Evolutionary conservation across 2,113 vertebrate genomes (phyloP), one percentile per base, ranked within the genome.

Genomic region (Oreochromis spilurus): DNA sequence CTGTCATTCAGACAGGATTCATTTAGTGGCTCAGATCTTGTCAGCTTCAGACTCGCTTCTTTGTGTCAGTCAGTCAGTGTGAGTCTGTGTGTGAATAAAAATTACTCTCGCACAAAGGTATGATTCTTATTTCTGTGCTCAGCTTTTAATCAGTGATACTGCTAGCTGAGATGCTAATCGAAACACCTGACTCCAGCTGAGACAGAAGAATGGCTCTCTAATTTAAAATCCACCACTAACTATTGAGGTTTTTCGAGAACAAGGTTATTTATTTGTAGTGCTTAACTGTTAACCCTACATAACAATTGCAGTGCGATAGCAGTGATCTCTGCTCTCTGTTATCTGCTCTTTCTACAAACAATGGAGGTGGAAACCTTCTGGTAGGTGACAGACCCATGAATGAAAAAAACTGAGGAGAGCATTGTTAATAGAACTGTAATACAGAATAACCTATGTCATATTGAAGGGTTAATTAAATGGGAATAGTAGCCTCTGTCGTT

Each of bases 1-100:
- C 80, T 82, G 78, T 84, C 85, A 91, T 88, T 86, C 88, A 92
- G 91, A 89, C 91, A 91, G 90, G 78, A 94, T 92, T 90, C 29
- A 90, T 92, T 90, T 89, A 54, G 77, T 31, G 79, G 72, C 92
- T 93, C 78, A 87, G 91, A 93, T 92, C 88, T 84, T 88, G 55
- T 93, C 88, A 70, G 86, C 87, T 87, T 72, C 24, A 83, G 84
- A 75, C 84, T 75, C 10, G 1, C 57, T 89, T 67, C 67, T 89
- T 85, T 72, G 29, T 89, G 79, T 84, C 81, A 79, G 78, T 62
- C 57, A 55, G 26, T 54, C 80, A 24, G 50, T 83, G 67, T 10
- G 57, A 14, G 53, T 79, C 38, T 62, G 21, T 29, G 52, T 29
- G 43, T 5, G 90, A 89, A 90, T 86, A 80, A 75, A 91, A 90